Conservation (phyloP, 2,888 invertebrate genomes). For the Lasioglossum malachurum region DNA sequence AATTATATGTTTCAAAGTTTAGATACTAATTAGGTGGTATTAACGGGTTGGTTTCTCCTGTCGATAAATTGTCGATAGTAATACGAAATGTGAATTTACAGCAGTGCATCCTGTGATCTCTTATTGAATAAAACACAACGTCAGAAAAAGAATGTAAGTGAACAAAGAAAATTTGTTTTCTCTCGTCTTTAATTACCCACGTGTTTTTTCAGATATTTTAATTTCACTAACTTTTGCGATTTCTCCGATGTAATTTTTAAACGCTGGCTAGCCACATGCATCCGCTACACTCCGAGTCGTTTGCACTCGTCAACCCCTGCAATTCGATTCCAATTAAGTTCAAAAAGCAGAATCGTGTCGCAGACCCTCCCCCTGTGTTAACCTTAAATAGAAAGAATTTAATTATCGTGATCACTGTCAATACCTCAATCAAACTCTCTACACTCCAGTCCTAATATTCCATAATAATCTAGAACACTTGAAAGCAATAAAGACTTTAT, state of each 20-base stretch:
- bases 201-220: not conserved
- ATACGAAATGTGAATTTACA: constrained; percentile 47
- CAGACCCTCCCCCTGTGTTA: not conserved
- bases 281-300: not conserved
- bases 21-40: constrained; percentile 21
- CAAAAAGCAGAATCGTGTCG: not conserved
- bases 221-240: not conserved
- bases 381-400: not conserved
- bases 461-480: not conserved
- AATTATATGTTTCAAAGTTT: constrained; percentile 13
- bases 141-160: not conserved
- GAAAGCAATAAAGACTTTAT: not conserved
- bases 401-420: not conserved
- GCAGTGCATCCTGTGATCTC: constrained; percentile 3
- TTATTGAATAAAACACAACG: not conserved
- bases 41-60: not conserved
- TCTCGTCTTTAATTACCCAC: not conserved
- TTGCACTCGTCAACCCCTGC: not conserved
- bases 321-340: not conserved
- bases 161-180: not conserved
- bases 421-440: not conserved
- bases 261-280: not conserved
- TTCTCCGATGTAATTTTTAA: not conserved
- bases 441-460: not conserved
- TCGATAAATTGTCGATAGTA: constrained; percentile 34